A percentile compares a stretch with the other conserved stretches of the same genome.
phyloP scores from a whole-genome alignment of 2,888 invertebrate species.

The Alentia gelatinosa region DNA sequence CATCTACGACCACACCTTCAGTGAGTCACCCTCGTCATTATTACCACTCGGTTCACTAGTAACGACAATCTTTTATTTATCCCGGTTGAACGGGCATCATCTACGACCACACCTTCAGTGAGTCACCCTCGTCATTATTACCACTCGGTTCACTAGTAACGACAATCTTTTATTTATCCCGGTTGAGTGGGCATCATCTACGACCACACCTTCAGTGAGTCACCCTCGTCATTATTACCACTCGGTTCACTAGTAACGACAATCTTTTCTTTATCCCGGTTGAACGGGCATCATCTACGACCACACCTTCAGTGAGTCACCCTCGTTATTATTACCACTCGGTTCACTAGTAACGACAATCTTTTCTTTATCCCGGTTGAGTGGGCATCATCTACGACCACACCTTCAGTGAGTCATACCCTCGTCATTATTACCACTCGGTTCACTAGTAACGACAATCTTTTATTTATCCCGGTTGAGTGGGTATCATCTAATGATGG shows the following conservation, averaged over 20 bases:
- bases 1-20: conserved; percentile 92
- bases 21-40: conserved; percentile 82
- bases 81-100: conserved; percentile 84
- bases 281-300: conserved; percentile 83
- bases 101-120: neutral
- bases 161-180: too few species aligned
- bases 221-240: neutral
- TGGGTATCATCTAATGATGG: conserved; percentile 95
- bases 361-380: too few species aligned
- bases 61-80: too few species aligned
- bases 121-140: too few species aligned
- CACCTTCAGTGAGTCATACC: neutral
- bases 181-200: conserved; percentile 90
- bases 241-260: neutral
- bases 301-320: conserved; percentile 54
- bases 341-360: too few species aligned
- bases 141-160: neutral
- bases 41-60: neutral
- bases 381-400: neutral
- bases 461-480: conserved; percentile 74
- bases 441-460: neutral
- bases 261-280: conserved; percentile 84
- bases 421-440: too few species aligned
- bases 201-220: conserved; percentile 90
- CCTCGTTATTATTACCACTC: too few species aligned